Evolutionary conservation across 53 echinoderm and acorn worm species (phyloP).

Genomic region (Apostichopus leukothele): DNA sequence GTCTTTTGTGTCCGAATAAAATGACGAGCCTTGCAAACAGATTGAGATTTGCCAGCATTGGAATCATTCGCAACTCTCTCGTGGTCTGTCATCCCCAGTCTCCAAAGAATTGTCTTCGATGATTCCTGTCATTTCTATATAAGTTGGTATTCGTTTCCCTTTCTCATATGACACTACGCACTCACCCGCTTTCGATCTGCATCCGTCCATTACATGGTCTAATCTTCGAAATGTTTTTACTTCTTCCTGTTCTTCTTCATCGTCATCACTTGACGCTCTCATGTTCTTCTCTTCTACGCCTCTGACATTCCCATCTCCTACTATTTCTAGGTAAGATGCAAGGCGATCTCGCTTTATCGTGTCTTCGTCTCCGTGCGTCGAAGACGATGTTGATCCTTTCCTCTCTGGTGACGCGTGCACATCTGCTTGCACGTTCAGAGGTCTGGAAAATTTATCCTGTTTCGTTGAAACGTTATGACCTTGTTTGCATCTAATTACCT

Average conservation of each 20-base stretch:
- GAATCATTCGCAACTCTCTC: no score
- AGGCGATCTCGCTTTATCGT: background rate
- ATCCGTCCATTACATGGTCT: no score
- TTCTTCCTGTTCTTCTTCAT: background rate
- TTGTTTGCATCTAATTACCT: background rate
- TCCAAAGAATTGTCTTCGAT: background rate
- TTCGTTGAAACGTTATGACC: no score
- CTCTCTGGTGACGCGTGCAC: constrained; percentile 13
- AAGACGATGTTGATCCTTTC: background rate
- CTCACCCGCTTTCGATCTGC: background rate
- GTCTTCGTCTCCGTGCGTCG: background rate
- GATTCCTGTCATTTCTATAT: background rate
- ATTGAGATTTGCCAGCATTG: no score
- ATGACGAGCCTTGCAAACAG: no score
- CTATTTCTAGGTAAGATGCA: background rate
- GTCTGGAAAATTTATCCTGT: background rate
- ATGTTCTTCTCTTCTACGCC: background rate
- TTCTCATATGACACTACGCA: background rate
- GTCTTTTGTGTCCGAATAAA: no score
- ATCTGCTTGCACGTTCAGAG: constrained; percentile 25
- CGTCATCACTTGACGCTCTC: background rate
- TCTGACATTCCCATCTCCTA: background rate
- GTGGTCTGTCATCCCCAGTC: background rate
- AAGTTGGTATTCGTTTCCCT: background rate
- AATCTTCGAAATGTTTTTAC: background rate